phyloP scores from a whole-genome alignment of 2,797 vertebrate species.

The Eulemur coronatus region DNA sequence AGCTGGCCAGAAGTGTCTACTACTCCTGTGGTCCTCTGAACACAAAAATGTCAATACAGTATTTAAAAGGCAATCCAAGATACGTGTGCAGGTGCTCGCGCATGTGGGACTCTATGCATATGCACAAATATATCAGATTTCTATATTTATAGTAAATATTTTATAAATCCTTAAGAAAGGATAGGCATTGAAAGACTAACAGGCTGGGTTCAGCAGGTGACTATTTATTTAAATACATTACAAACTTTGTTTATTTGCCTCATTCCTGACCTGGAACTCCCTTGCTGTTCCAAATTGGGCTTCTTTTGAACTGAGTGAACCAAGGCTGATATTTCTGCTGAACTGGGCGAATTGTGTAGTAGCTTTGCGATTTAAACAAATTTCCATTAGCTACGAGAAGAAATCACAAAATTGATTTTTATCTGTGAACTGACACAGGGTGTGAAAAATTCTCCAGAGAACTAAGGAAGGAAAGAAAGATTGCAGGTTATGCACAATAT shows the following conservation, averaged over 20 bases:
- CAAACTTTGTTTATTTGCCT: not conserved
- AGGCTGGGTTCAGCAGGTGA: not conserved
- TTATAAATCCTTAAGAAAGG: not conserved
- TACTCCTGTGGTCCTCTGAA: not conserved
- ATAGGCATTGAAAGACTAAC: not conserved
- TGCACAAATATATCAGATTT: not conserved
- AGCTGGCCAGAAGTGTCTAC: not conserved
- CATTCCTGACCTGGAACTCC: not conserved
- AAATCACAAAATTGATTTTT: constrained; percentile 53
- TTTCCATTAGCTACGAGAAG: constrained; percentile 22
- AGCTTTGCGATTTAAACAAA: constrained; percentile 46
- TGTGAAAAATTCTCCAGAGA: constrained; percentile 15
- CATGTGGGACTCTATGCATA: no score
- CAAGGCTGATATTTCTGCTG: not conserved
- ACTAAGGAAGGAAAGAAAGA: not conserved
- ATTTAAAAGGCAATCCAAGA: not conserved
- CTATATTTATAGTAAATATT: not conserved
- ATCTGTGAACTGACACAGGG: constrained; percentile 24
- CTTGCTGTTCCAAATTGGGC: not conserved
- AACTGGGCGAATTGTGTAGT: not conserved
- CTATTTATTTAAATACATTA: not conserved
- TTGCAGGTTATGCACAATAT: not conserved
- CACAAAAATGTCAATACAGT: not conserved
- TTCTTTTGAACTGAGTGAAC: not conserved
- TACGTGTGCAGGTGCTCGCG: not conserved